phyloP scores from a whole-genome alignment of 2,113 vertebrate genomes.

The Pedionomus torquatus region DNA sequence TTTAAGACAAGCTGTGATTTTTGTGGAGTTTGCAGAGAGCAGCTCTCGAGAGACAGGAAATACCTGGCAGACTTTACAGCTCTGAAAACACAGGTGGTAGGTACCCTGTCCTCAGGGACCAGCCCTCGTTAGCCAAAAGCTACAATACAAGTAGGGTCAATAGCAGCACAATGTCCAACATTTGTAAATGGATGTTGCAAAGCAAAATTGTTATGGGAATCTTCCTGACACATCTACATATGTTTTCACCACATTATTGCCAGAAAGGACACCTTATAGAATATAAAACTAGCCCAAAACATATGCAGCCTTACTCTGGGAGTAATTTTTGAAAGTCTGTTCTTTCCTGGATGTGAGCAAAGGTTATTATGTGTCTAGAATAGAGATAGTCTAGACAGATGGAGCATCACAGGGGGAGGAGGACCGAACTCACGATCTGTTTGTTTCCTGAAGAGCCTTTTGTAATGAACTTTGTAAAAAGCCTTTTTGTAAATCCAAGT shows the following conservation, averaged over 20 bases:
- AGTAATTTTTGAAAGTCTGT: slow-evolving; percentile 9
- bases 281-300: background rate
- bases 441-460: slow-evolving; percentile 15
- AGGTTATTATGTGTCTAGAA: slow-evolving; percentile 31
- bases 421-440: background rate
- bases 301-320: background rate
- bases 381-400: slow-evolving; percentile 25
- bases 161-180: background rate
- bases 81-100: background rate
- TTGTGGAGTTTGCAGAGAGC: background rate
- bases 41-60: background rate
- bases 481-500: background rate
- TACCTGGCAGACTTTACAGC: background rate
- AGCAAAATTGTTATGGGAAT: background rate
- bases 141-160: background rate
- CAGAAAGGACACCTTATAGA: slow-evolving; percentile 32
- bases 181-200: background rate
- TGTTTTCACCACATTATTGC: background rate
- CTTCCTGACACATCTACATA: background rate
- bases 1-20: background rate
- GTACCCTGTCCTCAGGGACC: background rate
- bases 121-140: background rate
- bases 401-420: background rate
- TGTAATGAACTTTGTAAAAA: background rate
- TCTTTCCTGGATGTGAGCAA: slow-evolving; percentile 11